Base-by-base conservation (phyloP, 2,113 vertebrate genomes). In the Saguinus imperator region DNA sequence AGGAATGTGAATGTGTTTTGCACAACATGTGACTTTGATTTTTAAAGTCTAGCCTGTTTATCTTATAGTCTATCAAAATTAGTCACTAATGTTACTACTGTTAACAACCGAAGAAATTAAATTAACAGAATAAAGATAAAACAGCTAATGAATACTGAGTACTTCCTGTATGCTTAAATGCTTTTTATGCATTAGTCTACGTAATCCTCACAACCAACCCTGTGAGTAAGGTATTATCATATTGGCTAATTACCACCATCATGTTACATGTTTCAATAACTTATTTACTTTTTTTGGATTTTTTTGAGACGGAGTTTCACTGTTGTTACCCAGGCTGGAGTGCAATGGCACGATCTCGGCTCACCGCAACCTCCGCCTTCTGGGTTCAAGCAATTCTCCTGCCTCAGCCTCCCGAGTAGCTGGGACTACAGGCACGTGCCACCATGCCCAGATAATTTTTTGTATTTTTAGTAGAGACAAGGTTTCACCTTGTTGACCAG, bases 1-100 rank as follows among this genome's bases (percentile, higher is more conserved):
- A 80, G 64, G 29, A 83, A 45, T n/a, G 32, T 72, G 21, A 90
- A 23, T 77, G 89, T 68, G 72, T 93, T 94, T 95, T 87, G 92
- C 40, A 89, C 0, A 90, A 70, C 43, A 75, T 50, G 13, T 72
- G 87, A 87, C 43, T 94, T 25, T 75, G 35, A 94, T 68, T 37
- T 90, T 83, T 90, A 52, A 90, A 85, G 21, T 76, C 21, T 11
- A 96, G 27, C 8, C 70, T 92, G 48, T 68, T 70, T 87, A 52
- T 84, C 27, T 86, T 92, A 79, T 37, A 55, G 89, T 91, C 40
- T 93, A 40, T 86, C 20, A 64, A 87, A 79, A n/a, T 73, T 58
- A 76, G 35, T 52, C 32, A 79, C 79, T 29, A 85, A 80, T 23
- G 5, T 57, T 57, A 79, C 45, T 57, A 83, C 27, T n/a, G 87